Evolutionary conservation across 2,888 invertebrate species (phyloP).

Genomic region (Drosophila neotestacea): DNA sequence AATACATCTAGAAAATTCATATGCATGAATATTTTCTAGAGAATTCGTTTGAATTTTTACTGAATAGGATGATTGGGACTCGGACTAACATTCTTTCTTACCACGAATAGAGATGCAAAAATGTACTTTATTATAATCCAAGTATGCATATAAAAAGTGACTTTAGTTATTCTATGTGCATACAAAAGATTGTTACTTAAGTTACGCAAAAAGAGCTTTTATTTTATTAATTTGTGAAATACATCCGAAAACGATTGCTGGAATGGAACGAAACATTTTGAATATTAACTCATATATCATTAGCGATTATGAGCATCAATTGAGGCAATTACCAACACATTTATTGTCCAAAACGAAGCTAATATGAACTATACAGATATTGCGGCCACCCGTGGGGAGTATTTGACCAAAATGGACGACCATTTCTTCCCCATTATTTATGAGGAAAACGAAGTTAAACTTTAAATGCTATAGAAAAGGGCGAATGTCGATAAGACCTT

Average conservation of each 20-base stretch:
- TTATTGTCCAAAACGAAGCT: slow-evolving; percentile 4
- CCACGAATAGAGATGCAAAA: slow-evolving; percentile 10
- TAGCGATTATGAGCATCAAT: slow-evolving; percentile 36
- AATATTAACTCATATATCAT: slow-evolving; percentile 31
- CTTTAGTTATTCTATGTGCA: not conserved
- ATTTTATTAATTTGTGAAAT: slow-evolving; percentile 1
- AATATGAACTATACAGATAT: not conserved
- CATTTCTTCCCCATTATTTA: not conserved
- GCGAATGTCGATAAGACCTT: slow-evolving; percentile 31
- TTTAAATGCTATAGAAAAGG: slow-evolving; percentile 5
- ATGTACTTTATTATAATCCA: slow-evolving; percentile 11
- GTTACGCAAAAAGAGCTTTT: not conserved
- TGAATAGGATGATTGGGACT: not conserved
- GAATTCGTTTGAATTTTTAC: slow-evolving; percentile 21
- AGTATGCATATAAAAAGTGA: not conserved
- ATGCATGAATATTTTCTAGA: slow-evolving; percentile 20
- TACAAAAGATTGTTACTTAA: not conserved
- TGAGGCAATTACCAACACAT: slow-evolving; percentile 57
- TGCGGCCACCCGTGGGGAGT: slow-evolving; percentile 40
- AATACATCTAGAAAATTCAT: slow-evolving; percentile 24
- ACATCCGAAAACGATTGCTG: not conserved
- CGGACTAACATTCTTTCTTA: too few species aligned
- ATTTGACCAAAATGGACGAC: slow-evolving; percentile 5
- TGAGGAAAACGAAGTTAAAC: not conserved
- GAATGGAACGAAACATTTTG: not conserved